phyloP scores from a whole-genome alignment of 2,888 invertebrate genomes.

The Lasioglossum figueresi region DNA sequence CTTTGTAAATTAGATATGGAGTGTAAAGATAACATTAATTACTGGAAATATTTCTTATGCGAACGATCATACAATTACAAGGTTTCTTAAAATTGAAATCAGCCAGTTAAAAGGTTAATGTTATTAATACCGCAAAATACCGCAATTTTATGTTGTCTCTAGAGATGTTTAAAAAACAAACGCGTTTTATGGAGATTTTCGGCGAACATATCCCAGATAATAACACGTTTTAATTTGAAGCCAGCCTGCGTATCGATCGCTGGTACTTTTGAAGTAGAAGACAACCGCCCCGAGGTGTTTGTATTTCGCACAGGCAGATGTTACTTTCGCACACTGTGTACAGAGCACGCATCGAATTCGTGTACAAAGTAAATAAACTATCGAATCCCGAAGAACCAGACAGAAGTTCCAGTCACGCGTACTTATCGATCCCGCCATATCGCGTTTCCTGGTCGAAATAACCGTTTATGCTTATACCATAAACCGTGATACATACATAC shows the following conservation, averaged over 20 bases:
- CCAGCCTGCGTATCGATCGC: constrained; percentile 5
- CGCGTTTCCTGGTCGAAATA: neutral
- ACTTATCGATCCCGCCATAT: neutral
- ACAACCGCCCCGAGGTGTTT: constrained; percentile 26
- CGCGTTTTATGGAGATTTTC: neutral
- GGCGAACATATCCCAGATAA: neutral
- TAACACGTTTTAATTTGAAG: neutral
- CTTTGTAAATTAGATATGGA: no score
- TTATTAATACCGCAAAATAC: neutral
- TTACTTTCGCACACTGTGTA: constrained; percentile 32
- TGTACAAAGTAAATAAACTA: constrained; percentile 33
- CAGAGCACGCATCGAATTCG: constrained; percentile 8
- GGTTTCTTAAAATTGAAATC: neutral
- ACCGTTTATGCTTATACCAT: neutral
- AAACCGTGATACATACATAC: neutral
- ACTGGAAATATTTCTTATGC: neutral
- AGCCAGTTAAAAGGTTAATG: no score
- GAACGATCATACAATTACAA: neutral
- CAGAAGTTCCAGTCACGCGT: constrained; percentile 20
- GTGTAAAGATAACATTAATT: neutral
- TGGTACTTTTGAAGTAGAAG: neutral
- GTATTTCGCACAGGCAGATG: constrained; percentile 36
- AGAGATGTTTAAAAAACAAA: neutral
- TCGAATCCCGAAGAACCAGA: constrained; percentile 6
- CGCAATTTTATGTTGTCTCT: neutral